Evolutionary conservation across 2,888 invertebrate species (phyloP), one percentile per base, ranked within the genome.

Genomic region (Hyles lineata): DNA sequence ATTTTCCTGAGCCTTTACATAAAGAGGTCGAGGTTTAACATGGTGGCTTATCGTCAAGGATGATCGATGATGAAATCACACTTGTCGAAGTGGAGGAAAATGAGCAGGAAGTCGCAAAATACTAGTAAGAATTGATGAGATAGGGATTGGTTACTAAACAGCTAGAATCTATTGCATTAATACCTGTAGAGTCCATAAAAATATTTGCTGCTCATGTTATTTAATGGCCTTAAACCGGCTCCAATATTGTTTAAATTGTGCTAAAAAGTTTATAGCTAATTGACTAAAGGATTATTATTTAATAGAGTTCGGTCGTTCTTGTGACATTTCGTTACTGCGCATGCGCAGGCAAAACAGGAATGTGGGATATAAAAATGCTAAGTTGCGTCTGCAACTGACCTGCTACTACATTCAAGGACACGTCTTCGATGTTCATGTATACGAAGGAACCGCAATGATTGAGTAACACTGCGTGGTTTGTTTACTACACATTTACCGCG

Each of bases 301-400:
- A 4, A 7, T 67, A 23, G 17, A 50, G 3, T 17, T 21, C 21
- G 23, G 7, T 62, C 8, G n/a, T 17, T 43, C 67, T 43, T 67
- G 43, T 43, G 50, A 17, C 67, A 50, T 50, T 67, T 50, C 17
- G 67, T 17, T 32, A n/a, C 35, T 50, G 67, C 67, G 19, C 61
- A 50, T 43, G 43, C 50, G 67, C 67, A 29, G 8, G 62, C 62
- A 21, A 63, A 63, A 67, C 67, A 67, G 67, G 67, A 67, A 67
- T 67, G 67, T 23, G 67, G 67, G 50, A 50, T 67, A 50, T 67
- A 67, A 67, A 67, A 67, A 50, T 67, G 50, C 67, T 67, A 67
- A 67, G 50, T 67, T 23, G 63, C 43, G 67, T 67, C 67, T 67
- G 67, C 67, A 67, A 67, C 67, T 23, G 67, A 21, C 67, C 43